Base-by-base conservation (phyloP, 53 echinoderm and acorn worm genomes). In the Actinopyga echinites region DNA sequence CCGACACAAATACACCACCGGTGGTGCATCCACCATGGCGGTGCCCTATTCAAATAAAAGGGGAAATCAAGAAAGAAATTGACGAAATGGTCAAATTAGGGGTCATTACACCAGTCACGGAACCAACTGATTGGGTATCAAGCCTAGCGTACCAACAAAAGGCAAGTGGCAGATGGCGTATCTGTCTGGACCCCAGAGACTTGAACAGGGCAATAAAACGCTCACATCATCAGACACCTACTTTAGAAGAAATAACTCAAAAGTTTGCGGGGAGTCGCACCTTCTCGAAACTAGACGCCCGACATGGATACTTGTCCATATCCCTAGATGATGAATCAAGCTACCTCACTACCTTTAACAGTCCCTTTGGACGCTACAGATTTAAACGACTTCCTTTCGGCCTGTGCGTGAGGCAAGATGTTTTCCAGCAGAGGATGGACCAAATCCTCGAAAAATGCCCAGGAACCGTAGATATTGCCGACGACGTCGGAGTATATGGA, bases 111-210 rank as follows among this genome's bases (percentile, higher is more conserved):
- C 74, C 74, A 7, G 86, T 90, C 44, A 71, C 60, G 0, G 82
- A 87, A 32, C 87, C 87, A 34, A 81, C 82, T 10, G 61, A 58
- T 21, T 87, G 82, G 82, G 87, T 87, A 29, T 69, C 71, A 7
- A 87, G 82, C 56, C 34, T 87, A 12, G 87, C 60, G 0, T 81
- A 80, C 67, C 5, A 26, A 3, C 80, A 81, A 43, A 87, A 87
- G 42, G 24, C 69, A 11, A 87, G 58, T 71, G 88, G 86, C 40
- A 37, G 37, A 5, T 83, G 57, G 38, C 82, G 75, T 10, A 65
- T 94, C 23, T 94, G 93, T 54, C 83, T 93, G 23, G 89, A 94
- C 30, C 95, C 95, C 12, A 91, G 87, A 45, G 91, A 89, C 54
- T 53, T 87, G 33, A 94, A 94, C 56, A 74, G 52, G 19, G 87